Base-by-base conservation (phyloP, 1,140 invertebrate genomes). In the Potamilus streckersoni region DNA sequence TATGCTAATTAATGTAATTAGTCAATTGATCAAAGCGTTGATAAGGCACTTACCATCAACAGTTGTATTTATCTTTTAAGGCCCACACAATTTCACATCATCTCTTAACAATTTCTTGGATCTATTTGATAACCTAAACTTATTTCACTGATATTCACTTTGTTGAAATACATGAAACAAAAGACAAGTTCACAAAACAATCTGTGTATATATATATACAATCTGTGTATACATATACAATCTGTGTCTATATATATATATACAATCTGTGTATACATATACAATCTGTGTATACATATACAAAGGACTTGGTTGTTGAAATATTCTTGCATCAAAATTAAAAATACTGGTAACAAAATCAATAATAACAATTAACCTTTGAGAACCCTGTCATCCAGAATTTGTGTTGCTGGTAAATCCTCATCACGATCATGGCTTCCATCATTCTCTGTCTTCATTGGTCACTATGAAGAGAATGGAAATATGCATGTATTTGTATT, bases 381-480 rank as follows among this genome's bases (percentile, higher is more conserved):
- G 20, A 83, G 71, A 23, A 83, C 75, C 70, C 81, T 79, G 75
- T 83, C 74, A 76, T 83, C 81, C 57, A 83, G 16, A 68, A 69
- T 49, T 59, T 83, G 81, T 64, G 81, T 83, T 8, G 74, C 57
- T n/a, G 74, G 81, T 20, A 83, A 68, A 69, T 79, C 71, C 61
- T 80, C 76, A 63, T 77, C 76, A 1, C 17, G 16, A 64, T 64
- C 20, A 64, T 3, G 11, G 38, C 38, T 49, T 49, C 38, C 6
- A 6, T 49, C 38, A 49, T 0, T 49, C 38, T 49, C 38, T 49
- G 38, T 49, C 11, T 49, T 49, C 38, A 49, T 49, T 49, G 38
- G 38, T 49, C 38, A 49, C 38, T 49, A 49, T 11, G 38, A 11
- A 49, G 38, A 49, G 38, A 49, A 49, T 49, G 38, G 5, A 49